Conservation (phyloP, 1,140 invertebrate species). For the Drosophila mayri region DNA sequence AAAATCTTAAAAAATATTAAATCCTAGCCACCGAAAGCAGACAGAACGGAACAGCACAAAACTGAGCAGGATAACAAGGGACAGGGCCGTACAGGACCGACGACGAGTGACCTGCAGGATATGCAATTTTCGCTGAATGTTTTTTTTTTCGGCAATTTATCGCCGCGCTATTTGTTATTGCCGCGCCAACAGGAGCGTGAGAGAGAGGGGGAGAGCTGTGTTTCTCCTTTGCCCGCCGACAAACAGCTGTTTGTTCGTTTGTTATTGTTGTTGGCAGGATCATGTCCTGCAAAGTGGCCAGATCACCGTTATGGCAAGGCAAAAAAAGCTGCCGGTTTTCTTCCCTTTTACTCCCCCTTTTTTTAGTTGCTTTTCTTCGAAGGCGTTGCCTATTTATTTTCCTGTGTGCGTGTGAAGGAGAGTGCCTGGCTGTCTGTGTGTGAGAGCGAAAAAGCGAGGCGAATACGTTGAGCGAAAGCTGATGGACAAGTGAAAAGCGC, state of each 20-base stretch:
- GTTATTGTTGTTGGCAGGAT: constrained; percentile 63
- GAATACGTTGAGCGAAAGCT: constrained; percentile 68
- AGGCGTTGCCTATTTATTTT: constrained; percentile 64
- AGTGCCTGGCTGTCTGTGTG: constrained; percentile 15
- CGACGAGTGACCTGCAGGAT: constrained; percentile 52
- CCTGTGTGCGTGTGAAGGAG: constrained; percentile 17
- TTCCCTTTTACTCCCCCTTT: constrained; percentile 1
- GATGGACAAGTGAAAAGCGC: constrained; percentile 63
- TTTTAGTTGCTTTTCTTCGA: constrained; percentile 59
- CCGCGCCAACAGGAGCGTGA: neutral
- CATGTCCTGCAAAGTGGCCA: constrained; percentile 72
- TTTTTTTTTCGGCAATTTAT: constrained; percentile 60
- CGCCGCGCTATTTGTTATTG: constrained; percentile 66
- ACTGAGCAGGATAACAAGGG: constrained; percentile 9
- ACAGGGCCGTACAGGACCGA: constrained; percentile 21
- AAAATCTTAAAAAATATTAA: neutral
- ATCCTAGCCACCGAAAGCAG: neutral
- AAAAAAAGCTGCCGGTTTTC: constrained; percentile 1
- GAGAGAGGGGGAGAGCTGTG: neutral
- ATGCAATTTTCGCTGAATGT: constrained; percentile 64
- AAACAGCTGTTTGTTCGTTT: constrained; percentile 66
- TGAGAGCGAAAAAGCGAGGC: constrained; percentile 54
- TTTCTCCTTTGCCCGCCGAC: neutral
- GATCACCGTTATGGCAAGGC: constrained; percentile 48
- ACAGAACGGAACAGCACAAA: constrained; percentile 6